Base-by-base conservation (phyloP, 23 tunicate species). In the Diplosoma virens region DNA sequence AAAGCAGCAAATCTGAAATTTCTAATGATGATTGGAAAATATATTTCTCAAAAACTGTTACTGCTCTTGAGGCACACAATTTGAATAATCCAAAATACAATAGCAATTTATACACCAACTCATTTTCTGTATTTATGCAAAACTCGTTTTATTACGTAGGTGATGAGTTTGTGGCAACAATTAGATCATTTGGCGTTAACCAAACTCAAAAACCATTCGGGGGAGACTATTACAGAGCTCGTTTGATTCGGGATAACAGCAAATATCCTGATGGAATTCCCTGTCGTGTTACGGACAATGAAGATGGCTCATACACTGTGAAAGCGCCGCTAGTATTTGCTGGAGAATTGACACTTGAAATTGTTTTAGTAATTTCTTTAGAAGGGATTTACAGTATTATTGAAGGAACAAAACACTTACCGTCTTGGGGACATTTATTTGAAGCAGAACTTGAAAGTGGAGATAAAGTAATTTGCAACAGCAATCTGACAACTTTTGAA, bases 221-320 rank as follows among this genome's bases (percentile, higher is more conserved):
- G 3, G 87, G 87, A 37, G 87, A 83, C 33, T 83, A 46, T 50
- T 83, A 77, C 22, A 32, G 74, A 1, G 87, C 81, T 4, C 41
- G 66, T 6, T 29, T 83, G 17, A 25, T 47, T 30, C 36, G 34
- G 17, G 75, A 45, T 54, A 35, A 17, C 22, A 28, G 16, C 34
- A 28, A 25, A 2, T 47, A 27, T 36, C 56, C 35, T 3, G 89
- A 76, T 84, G 83, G 82, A 22, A 59, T 77, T 21, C 70, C 82
- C 18, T 77, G 82, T 29, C 21, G 21, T 24, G 67, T 84, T 16
- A 36, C 9, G 2, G 89, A 84, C 68, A 33, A 77, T 23, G 58
- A 31, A 20, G 52, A 77, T 30, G 89, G 89, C 9, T 21, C 75
- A 24, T 84, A 84, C 54, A 14, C 59, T 3, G 55, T 84, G 22